These are phyloP conservation scores for Adela reaumurella DNA, from an alignment of 2,888 invertebrate genomes.

Conservation along the genomic window DNA sequence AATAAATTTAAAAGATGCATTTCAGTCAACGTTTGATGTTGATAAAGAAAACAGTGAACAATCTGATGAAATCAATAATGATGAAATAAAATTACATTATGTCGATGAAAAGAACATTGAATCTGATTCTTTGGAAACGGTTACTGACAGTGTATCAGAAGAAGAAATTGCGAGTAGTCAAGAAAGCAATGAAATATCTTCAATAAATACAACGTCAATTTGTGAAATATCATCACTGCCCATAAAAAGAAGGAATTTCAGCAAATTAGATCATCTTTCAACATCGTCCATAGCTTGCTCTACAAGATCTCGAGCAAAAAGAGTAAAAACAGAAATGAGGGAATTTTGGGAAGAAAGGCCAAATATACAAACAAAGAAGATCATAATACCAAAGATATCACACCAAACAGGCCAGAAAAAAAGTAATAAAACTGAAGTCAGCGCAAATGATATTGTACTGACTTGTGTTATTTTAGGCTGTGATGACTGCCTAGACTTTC, in stretches of 20 bases:
- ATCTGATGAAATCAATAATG: slow-evolving; percentile 19
- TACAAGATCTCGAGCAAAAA: background rate
- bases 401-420: background rate
- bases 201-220: background rate
- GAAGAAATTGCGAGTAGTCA: slow-evolving; percentile 22
- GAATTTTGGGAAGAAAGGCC: background rate
- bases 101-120: slow-evolving; percentile 17
- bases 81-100: slow-evolving; percentile 37
- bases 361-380: background rate
- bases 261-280: background rate
- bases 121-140: slow-evolving; percentile 6
- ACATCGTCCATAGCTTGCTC: background rate
- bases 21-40: slow-evolving; percentile 23
- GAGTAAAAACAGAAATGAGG: background rate
- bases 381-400: background rate
- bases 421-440: background rate
- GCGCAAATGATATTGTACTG: background rate
- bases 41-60: slow-evolving; percentile 20
- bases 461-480: background rate
- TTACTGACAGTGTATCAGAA: slow-evolving; percentile 9
- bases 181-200: slow-evolving; percentile 20
- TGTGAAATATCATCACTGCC: background rate
- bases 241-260: background rate
- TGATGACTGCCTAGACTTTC: background rate
- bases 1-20: slow-evolving; percentile 25